A percentile compares a stretch with the other conserved stretches of the same genome.
Evolutionary conservation across 2,113 vertebrate genomes (phyloP).

Genomic region (Elgaria multicarinata): DNA sequence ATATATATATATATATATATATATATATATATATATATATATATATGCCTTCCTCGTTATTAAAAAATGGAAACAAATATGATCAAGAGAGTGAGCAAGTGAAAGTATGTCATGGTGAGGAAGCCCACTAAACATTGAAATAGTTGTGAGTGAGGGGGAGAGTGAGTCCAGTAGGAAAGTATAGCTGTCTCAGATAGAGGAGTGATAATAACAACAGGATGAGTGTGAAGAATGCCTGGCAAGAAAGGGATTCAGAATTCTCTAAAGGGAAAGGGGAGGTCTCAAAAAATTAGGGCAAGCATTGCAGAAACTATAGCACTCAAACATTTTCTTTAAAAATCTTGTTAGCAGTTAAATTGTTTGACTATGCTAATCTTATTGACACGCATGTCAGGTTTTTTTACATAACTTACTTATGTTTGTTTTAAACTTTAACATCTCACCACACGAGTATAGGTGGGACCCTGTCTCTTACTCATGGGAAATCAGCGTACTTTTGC

Average conservation of each 20-base stretch:
- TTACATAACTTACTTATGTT: slow-evolving; percentile 29
- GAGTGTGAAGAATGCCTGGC: slow-evolving; percentile 31
- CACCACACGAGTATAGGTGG: neutral
- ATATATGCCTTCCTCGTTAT: neutral
- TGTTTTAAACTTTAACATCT: slow-evolving; percentile 37
- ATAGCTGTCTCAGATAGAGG: slow-evolving; percentile 5
- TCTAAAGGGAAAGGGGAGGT: neutral
- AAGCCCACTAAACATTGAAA: slow-evolving; percentile 6
- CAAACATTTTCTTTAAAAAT: neutral
- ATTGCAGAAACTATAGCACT: neutral
- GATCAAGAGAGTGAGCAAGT: neutral
- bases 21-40: too few species aligned
- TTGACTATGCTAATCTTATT: slow-evolving; percentile 39
- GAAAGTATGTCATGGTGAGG: neutral
- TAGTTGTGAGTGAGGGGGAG: neutral
- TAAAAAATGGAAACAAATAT: neutral
- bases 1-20: too few species aligned
- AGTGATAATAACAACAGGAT: slow-evolving; percentile 22
- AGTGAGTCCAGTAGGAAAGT: neutral
- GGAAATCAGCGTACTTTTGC: neutral
- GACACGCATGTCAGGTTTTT: neutral
- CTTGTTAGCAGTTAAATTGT: slow-evolving; percentile 27
- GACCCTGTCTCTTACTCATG: neutral
- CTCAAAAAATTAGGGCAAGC: slow-evolving; percentile 5
- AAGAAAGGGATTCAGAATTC: slow-evolving; percentile 27